Evolutionary conservation across 2,113 vertebrate species (phyloP).

Genomic region (Panthera tigris): DNA sequence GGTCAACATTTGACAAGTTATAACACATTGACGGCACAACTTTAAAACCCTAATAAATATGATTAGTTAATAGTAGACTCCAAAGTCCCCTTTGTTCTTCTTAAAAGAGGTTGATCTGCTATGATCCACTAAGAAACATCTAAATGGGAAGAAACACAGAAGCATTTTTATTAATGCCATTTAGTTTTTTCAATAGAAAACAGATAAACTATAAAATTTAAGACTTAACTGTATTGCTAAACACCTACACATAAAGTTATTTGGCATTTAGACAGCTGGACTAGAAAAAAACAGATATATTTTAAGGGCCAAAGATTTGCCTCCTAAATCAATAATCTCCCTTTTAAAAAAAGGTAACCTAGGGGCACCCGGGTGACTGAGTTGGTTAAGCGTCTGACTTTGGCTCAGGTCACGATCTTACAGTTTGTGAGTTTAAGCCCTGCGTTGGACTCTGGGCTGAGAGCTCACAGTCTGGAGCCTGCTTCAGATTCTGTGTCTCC

Average conservation of each 20-base stretch:
- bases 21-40: neutral
- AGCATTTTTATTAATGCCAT: neutral
- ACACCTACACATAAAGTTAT: neutral
- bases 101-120: slow-evolving; percentile 2
- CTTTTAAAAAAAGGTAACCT: neutral
- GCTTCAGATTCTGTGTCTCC: no score
- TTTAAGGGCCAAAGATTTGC: neutral
- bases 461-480: no score
- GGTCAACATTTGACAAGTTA: neutral
- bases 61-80: neutral
- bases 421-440: no score
- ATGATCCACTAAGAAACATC: slow-evolving; percentile 77
- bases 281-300: neutral
- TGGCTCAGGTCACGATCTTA: no score
- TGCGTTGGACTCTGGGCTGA: no score
- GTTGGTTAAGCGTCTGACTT: no score
- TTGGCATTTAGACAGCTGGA: neutral
- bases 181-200: slow-evolving; percentile 18
- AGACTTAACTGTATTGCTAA: neutral
- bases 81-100: slow-evolving; percentile 8
- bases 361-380: no score
- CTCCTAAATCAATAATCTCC: neutral
- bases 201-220: neutral
- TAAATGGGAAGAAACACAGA: slow-evolving; percentile 67
- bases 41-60: slow-evolving; percentile 30